Conservation (phyloP, 2,113 vertebrate genomes). For the Anolis sagrei region DNA sequence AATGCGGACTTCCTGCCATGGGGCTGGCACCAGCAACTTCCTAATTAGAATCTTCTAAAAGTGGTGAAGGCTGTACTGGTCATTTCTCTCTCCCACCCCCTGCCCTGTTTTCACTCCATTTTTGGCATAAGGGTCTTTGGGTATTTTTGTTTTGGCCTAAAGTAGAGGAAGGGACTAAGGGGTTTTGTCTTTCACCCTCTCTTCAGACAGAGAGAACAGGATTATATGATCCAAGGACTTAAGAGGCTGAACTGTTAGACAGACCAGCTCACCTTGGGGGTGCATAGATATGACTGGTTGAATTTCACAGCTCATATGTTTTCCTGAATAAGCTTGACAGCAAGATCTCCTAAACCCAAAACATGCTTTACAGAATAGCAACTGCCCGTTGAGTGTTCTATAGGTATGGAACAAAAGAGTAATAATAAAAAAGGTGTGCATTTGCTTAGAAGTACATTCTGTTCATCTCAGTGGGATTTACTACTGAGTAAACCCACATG, state of each 20-base stretch:
- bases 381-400: not conserved
- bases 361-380: not conserved
- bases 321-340: slow-evolving; percentile 48
- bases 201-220: slow-evolving; percentile 22
- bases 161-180: not conserved
- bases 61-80: slow-evolving; percentile 51
- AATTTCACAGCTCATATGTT: slow-evolving; percentile 61
- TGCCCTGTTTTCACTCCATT: not conserved
- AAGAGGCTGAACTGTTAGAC: slow-evolving; percentile 38
- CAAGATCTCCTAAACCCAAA: slow-evolving; percentile 26
- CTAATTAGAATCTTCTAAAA: slow-evolving; percentile 73
- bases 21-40: slow-evolving; percentile 64
- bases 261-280: slow-evolving; percentile 33
- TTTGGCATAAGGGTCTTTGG: slow-evolving; percentile 3
- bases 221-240: slow-evolving; percentile 30
- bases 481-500: not conserved
- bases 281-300: slow-evolving; percentile 43
- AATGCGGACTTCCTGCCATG: slow-evolving; percentile 69
- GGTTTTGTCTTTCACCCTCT: slow-evolving; percentile 1
- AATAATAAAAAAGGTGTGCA: not conserved
- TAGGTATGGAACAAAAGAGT: not conserved
- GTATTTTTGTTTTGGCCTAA: slow-evolving; percentile 30
- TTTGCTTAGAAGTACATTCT: not conserved
- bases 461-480: slow-evolving; percentile 3
- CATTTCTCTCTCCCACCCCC: slow-evolving; percentile 39